A percentile compares a stretch with the other conserved stretches of the same genome.
Evolutionary conservation across 1,140 invertebrate genomes (phyloP).

Genomic region (Drosophila athabasca): DNA sequence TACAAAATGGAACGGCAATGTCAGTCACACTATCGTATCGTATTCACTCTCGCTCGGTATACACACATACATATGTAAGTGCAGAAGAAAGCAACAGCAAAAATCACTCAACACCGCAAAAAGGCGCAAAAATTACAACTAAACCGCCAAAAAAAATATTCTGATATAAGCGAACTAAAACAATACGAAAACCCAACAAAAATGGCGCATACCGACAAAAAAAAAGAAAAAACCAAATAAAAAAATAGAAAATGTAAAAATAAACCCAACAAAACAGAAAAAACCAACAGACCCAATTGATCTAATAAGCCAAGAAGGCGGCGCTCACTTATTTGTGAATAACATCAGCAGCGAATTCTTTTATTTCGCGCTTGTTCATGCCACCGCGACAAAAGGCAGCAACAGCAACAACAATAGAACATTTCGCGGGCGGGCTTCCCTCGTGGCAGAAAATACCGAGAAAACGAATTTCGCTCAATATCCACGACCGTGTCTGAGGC

Average conservation of each 20-base stretch:
- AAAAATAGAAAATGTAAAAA: conserved; percentile 42
- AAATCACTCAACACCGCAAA: conserved; percentile 1
- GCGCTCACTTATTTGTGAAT: conserved; percentile 56
- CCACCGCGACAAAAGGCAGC: conserved; percentile 29
- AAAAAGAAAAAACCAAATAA: neutral
- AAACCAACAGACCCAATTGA: conserved; percentile 72
- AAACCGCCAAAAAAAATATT: conserved; percentile 16
- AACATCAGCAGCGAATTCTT: conserved; percentile 44
- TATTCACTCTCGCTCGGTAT: too few species aligned
- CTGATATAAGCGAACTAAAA: conserved; percentile 57
- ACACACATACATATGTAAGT: too few species aligned
- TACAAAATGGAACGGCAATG: too few species aligned
- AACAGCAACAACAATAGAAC: conserved; percentile 50
- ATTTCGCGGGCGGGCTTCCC: conserved; percentile 69
- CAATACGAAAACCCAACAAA: conserved; percentile 41
- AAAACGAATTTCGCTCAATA: conserved; percentile 49
- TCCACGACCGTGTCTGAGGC: neutral
- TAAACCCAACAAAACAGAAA: conserved; percentile 45
- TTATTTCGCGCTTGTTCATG: conserved; percentile 49
- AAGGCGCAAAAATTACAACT: conserved; percentile 12
- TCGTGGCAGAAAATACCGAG: conserved; percentile 42
- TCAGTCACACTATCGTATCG: too few species aligned
- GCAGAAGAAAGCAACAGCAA: neutral
- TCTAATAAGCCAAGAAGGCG: conserved; percentile 74
- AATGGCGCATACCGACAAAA: conserved; percentile 39